A percentile compares a stretch with the other conserved stretches of the same genome.
These are phyloP conservation scores for Eupleurogrammus muticus DNA, from an alignment of 2,797 vertebrate species.

Conservation along the genomic window DNA sequence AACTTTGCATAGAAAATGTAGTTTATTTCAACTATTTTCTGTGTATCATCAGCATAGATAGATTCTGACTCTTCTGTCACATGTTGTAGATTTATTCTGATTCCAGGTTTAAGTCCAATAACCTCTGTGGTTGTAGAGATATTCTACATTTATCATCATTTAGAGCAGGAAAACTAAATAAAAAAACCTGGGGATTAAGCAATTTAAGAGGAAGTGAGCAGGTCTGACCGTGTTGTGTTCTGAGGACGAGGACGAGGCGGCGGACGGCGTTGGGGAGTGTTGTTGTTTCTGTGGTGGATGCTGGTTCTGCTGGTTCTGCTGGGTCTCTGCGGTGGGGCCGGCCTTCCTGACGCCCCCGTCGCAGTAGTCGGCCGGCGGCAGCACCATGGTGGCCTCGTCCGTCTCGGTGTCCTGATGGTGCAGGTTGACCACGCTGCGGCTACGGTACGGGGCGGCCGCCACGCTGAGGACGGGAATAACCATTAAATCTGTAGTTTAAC, in stretches of 20 bases:
- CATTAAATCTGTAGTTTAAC: too few relatives aligned
- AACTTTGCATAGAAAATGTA: too few relatives aligned
- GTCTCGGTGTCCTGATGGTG: constrained; percentile 87
- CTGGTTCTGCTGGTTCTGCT: constrained; percentile 47
- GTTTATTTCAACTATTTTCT: too few relatives aligned
- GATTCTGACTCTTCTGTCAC: too few relatives aligned
- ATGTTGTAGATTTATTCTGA: too few relatives aligned
- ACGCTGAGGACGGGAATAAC: constrained; percentile 63
- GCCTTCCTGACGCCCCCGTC: constrained; percentile 62
- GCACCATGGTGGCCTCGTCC: constrained; percentile 84
- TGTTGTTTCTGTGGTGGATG: constrained; percentile 49
- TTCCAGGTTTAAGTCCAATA: too few relatives aligned
- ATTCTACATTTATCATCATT: too few relatives aligned
- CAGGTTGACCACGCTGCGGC: constrained; percentile 92
- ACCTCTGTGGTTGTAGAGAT: too few relatives aligned
- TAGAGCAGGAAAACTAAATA: too few relatives aligned
- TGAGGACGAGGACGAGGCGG: constrained; percentile 60
- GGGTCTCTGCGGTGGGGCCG: constrained; percentile 37
- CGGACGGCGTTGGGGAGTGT: constrained; percentile 63
- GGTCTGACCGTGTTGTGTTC: constrained; percentile 73
- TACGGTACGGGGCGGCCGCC: constrained; percentile 83
- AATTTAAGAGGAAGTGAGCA: not conserved
- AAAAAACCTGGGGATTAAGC: too few relatives aligned
- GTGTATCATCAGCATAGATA: too few relatives aligned
- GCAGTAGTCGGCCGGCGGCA: constrained; percentile 92